Conservation (phyloP, 2,888 invertebrate species). For the Meganola albula region DNA sequence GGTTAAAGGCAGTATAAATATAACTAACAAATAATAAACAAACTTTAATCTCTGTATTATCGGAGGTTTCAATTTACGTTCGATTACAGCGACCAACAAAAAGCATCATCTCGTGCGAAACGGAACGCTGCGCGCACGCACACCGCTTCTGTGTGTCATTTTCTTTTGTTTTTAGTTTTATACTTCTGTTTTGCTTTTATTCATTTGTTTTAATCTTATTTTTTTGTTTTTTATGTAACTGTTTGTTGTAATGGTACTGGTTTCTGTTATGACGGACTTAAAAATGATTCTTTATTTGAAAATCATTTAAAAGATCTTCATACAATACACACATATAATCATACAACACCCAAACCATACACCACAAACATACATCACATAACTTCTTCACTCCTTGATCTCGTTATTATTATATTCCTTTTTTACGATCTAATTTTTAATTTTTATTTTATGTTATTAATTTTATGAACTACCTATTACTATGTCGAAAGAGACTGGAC, state of each 20-base stretch:
- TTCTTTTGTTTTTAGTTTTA: constrained; percentile 28
- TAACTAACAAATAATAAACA: constrained; percentile 33
- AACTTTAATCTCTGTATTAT: constrained; percentile 39
- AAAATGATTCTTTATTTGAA: no score
- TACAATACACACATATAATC: no score
- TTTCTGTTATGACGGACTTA: no score
- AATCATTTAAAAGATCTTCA: no score
- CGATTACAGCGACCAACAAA: constrained; percentile 50
- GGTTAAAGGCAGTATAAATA: constrained; percentile 21
- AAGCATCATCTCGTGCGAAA: constrained; percentile 53
- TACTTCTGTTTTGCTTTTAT: constrained; percentile 9
- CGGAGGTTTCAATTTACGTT: constrained; percentile 58
- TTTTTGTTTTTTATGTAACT: constrained; percentile 4
- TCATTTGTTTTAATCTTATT: constrained; percentile 5
- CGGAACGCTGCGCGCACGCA: constrained; percentile 60
- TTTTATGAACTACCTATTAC: no score
- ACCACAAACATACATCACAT: no score
- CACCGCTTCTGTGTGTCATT: constrained; percentile 34
- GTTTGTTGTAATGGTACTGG: neutral
- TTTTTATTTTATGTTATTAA: no score
- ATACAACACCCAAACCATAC: no score
- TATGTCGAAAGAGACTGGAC: no score
- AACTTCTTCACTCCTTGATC: no score
- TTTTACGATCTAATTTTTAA: no score
- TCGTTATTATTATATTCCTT: no score